Conservation (phyloP, 2,113 vertebrate genomes). For the Arenaria interpres region DNA sequence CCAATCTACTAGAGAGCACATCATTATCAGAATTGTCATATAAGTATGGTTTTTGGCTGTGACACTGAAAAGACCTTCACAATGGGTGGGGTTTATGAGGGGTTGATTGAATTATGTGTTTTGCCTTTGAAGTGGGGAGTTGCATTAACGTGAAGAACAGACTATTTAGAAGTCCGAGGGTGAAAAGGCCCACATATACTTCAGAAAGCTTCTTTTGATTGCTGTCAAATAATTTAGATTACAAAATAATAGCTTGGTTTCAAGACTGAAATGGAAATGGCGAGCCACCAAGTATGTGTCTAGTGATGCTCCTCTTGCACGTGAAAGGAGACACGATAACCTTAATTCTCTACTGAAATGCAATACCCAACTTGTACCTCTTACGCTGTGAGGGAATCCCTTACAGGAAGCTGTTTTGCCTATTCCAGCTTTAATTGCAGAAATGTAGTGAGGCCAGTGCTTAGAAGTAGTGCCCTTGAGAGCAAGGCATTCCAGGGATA, state of each 20-base stretch:
- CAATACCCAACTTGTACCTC: neutral
- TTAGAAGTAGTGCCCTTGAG: neutral
- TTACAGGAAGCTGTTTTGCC: neutral
- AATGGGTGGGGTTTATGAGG: neutral
- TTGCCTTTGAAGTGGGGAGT: neutral
- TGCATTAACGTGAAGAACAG: neutral
- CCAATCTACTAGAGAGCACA: neutral
- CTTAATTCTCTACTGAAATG: neutral
- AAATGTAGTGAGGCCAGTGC: neutral
- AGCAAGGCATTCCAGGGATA: neutral
- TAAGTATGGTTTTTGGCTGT: neutral
- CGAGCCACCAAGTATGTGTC: neutral
- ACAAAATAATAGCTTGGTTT: neutral
- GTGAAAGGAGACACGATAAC: neutral
- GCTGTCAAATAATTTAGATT: neutral
- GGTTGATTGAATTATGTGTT: neutral
- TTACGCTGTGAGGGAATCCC: neutral
- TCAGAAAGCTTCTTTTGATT: neutral
- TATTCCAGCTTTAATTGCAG: neutral
- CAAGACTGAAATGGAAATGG: neutral
- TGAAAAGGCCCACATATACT: neutral
- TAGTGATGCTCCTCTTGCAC: neutral
- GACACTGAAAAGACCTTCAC: neutral
- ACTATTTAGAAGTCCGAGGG: neutral
- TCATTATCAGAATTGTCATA: neutral